phyloP scores from a whole-genome alignment of 2,797 vertebrate genomes.

The Sternotherus odoratus region DNA sequence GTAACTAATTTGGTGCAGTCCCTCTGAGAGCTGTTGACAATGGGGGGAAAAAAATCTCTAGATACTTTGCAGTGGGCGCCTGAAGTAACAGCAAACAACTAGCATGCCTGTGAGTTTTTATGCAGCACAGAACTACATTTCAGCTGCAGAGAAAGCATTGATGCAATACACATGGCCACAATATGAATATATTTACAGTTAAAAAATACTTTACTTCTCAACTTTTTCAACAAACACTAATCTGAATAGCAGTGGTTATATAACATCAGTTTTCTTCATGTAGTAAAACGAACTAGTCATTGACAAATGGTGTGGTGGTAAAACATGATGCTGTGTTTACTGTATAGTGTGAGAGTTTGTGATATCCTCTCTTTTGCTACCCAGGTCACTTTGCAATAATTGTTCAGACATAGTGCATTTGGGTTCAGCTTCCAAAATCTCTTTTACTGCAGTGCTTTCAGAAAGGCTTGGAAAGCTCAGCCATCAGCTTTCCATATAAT shows the following conservation, averaged over 20 bases:
- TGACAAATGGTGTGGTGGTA: background rate
- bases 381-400: background rate
- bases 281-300: background rate
- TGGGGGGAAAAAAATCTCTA: background rate
- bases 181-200: slow-evolving; percentile 13
- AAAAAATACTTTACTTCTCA: background rate
- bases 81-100: background rate
- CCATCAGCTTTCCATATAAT: background rate
- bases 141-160: background rate
- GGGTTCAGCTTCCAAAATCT: background rate
- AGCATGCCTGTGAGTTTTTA: background rate
- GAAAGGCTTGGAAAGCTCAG: background rate
- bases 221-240: background rate
- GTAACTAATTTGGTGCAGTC: rapidly evolving
- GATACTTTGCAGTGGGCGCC: background rate
- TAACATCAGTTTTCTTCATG: background rate
- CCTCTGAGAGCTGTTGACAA: background rate
- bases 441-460: background rate
- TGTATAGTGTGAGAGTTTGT: rapidly evolving
- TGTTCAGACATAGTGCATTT: background rate
- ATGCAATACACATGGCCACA: background rate
- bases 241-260: background rate
- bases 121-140: background rate
- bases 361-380: background rate
- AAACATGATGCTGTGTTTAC: background rate